A percentile compares a stretch with the other conserved stretches of the same genome.
Evolutionary conservation across 2,888 invertebrate genomes (phyloP).

Genomic region (Ennomos erosarius): DNA sequence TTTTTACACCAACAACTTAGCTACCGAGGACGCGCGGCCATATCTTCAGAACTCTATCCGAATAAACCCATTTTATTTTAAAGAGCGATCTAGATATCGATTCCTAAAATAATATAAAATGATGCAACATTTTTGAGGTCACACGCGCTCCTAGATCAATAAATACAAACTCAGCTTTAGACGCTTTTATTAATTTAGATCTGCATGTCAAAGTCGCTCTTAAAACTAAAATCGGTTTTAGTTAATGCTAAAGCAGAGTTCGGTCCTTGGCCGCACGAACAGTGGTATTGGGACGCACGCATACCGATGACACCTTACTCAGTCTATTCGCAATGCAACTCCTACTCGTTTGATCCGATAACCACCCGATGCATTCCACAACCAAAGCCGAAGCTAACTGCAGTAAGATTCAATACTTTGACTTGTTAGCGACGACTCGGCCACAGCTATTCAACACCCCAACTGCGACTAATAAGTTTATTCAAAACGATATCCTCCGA

Average conservation of each 20-base stretch:
- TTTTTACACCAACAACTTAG: slow-evolving; percentile 71
- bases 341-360: slow-evolving; percentile 45
- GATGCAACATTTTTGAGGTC: too few species aligned
- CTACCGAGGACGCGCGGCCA: slow-evolving; percentile 45
- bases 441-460: slow-evolving; percentile 22
- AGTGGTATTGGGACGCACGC: slow-evolving; percentile 44
- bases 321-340: slow-evolving; percentile 67
- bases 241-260: slow-evolving; percentile 20
- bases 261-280: slow-evolving; percentile 34
- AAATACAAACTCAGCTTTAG: too few species aligned
- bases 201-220: too few species aligned
- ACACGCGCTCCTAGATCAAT: too few species aligned
- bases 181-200: too few species aligned
- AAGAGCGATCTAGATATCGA: too few species aligned
- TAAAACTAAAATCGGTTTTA: too few species aligned
- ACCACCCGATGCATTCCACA: slow-evolving; percentile 37
- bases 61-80: too few species aligned
- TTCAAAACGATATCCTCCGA: slow-evolving; percentile 51
- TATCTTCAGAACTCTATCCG: slow-evolving; percentile 41
- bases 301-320: slow-evolving; percentile 51
- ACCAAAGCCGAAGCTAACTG: slow-evolving; percentile 31
- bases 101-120: too few species aligned
- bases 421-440: slow-evolving; percentile 17
- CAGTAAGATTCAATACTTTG: neutral
- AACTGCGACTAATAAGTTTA: slow-evolving; percentile 39